Evolutionary conservation across 2,888 invertebrate genomes (phyloP), one percentile per base, ranked within the genome.

Genomic region (Neoascia interrupta): DNA sequence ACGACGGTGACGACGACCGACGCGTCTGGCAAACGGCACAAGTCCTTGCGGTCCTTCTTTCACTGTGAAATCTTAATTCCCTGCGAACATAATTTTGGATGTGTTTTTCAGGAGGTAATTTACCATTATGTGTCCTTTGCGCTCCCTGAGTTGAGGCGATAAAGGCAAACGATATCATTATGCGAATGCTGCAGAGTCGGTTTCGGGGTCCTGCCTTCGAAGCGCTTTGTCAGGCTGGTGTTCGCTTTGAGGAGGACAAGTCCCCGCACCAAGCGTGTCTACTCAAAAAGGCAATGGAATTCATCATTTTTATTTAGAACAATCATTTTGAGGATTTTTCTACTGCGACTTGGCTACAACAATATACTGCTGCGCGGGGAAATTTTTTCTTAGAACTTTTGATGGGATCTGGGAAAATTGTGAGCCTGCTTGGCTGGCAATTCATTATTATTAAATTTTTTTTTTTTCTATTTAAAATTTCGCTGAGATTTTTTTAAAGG

Each of bases 141-240:
- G 31, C 53, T 43, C 39, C 11, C 31, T 53, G 54, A 36, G 31
- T 47, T 8, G 28, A 16, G 11, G 36, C 21, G 47, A 47, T 56
- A 56, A 66, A 45, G 56, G 37, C 18, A 36, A 66, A 66, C 16
- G 54, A 56, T 37, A 28, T 28, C 19, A 47, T 66, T 37, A 47
- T 47, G 66, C 54, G 45, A 47, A 37, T 43, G 18, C 28, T 47
- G 45, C 45, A 56, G 37, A 47, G 28, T 66, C 47, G n/a, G 45
- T 37, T n/a, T n/a, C n/a, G n/a, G n/a, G n/a, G n/a, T n/a, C 36
- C n/a, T 21, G 15, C 16, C 21, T 31, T 21, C 11, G 39, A 43
- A 43, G 11, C 43, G 53, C 53, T 64, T 64, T 64, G 54, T 66
- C 54, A 66, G 66, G n/a, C n/a, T n/a, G n/a, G 54, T 47, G 66